Percentiles rank a stretch among this genome's conserved stretches.
Evolutionary conservation across 1,140 invertebrate genomes (phyloP).

Genomic region (Brachystomella parvula): DNA sequence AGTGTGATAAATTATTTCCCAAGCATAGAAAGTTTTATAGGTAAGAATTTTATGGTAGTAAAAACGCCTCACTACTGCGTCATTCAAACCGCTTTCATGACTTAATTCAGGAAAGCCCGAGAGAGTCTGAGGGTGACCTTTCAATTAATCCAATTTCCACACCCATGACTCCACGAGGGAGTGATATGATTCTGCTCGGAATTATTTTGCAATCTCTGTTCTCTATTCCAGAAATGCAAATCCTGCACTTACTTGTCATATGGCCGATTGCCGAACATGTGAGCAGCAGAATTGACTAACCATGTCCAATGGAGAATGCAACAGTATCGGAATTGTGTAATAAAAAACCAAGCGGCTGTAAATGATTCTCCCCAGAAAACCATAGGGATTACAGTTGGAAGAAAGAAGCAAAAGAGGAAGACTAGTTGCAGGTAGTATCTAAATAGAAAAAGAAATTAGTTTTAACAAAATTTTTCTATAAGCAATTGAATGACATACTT

Average conservation of each 20-base stretch:
- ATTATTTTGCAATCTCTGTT: neutral
- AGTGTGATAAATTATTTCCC: neutral
- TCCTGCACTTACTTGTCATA: conserved; percentile 49
- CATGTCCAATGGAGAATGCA: conserved; percentile 86
- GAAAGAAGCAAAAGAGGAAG: conserved; percentile 70
- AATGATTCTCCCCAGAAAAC: conserved; percentile 76
- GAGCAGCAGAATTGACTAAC: conserved; percentile 79
- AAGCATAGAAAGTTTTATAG: too few species aligned
- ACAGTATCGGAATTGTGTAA: conserved; percentile 74
- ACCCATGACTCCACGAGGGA: too few species aligned
- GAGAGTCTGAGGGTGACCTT: too few species aligned
- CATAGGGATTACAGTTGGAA: conserved; percentile 76
- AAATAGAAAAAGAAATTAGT: conserved; percentile 14
- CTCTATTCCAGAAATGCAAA: neutral
- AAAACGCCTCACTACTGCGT: too few species aligned
- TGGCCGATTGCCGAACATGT: conserved; percentile 51
- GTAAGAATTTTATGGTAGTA: too few species aligned
- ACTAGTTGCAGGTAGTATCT: conserved; percentile 77
- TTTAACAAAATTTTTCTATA: neutral
- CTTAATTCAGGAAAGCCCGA: too few species aligned
- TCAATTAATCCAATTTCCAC: too few species aligned
- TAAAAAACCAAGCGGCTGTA: conserved; percentile 70
- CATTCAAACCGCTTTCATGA: too few species aligned
- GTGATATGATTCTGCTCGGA: too few species aligned
- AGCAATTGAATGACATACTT: conserved; percentile 50